phyloP scores from a whole-genome alignment of 2,797 vertebrate genomes.

The Ceryle rudis region DNA sequence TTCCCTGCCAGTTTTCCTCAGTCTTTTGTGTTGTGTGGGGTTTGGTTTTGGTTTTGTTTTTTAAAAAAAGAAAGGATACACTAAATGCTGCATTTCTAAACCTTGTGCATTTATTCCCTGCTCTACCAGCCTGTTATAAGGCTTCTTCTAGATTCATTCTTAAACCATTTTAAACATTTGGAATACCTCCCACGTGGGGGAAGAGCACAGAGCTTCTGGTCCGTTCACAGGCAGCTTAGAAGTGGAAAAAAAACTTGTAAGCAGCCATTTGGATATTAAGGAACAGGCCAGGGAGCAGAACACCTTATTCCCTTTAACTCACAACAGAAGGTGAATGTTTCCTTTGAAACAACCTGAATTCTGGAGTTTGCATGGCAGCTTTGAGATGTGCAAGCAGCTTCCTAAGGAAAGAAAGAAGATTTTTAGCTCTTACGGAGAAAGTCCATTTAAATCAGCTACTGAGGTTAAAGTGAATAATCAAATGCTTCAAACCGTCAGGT shows the following conservation, averaged over 20 bases:
- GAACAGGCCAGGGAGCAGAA: neutral
- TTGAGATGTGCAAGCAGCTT: neutral
- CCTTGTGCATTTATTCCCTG: neutral
- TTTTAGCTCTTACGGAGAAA: neutral
- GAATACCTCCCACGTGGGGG: neutral
- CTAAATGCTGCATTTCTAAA: constrained; percentile 14
- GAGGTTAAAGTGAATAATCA: neutral
- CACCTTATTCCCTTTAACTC: neutral
- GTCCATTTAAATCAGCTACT: neutral
- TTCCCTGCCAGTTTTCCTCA: constrained; percentile 1
- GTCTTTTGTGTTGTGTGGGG: neutral
- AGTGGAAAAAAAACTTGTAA: neutral
- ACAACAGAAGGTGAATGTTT: neutral
- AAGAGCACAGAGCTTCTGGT: neutral
- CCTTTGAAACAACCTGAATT: neutral
- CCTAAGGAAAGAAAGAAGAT: neutral
- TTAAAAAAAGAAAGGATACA: neutral
- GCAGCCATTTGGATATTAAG: neutral
- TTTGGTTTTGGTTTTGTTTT: neutral
- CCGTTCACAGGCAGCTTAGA: neutral
- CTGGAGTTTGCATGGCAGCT: neutral
- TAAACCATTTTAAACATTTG: neutral
- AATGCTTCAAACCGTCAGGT: neutral
- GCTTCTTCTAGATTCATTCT: neutral
- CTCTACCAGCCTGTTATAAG: neutral